Percentiles rank a stretch among this genome's conserved stretches.
phyloP scores from a whole-genome alignment of 1,140 invertebrate species.

The Lucilia sericata region DNA sequence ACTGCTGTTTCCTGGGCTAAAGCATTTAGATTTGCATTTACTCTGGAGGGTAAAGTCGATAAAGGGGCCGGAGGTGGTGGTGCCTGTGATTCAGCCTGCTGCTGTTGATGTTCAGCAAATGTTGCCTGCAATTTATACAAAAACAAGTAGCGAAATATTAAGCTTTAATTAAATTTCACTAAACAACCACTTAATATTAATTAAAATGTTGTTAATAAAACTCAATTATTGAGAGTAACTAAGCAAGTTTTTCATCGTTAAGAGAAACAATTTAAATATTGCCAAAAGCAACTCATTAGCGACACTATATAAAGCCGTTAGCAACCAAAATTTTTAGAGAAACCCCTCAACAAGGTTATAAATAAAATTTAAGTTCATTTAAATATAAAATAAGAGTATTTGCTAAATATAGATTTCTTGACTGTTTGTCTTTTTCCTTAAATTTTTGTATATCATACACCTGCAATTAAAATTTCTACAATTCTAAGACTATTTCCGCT shows the following conservation, averaged over 20 bases:
- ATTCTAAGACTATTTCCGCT: too few relatives aligned
- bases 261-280: background rate
- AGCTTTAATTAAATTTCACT: background rate
- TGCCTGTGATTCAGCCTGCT: conserved; percentile 29
- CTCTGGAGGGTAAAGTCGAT: conserved; percentile 42
- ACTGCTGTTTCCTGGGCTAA: background rate
- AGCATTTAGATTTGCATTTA: conserved; percentile 24
- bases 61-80: conserved; percentile 39
- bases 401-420: too few relatives aligned
- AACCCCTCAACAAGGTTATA: background rate
- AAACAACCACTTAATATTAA: background rate
- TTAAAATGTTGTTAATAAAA: conserved; percentile 7
- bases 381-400: too few relatives aligned
- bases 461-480: too few relatives aligned
- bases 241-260: background rate
- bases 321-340: background rate
- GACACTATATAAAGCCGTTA: background rate
- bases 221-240: background rate
- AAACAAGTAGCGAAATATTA: conserved; percentile 27
- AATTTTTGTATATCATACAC: too few relatives aligned
- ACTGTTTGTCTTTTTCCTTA: too few relatives aligned
- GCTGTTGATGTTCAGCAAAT: conserved; percentile 27
- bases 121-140: conserved; percentile 8
- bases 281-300: background rate
- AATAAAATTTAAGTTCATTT: too few relatives aligned